Conservation (phyloP, 2,113 vertebrate species). For the Myotis brandtii region DNA sequence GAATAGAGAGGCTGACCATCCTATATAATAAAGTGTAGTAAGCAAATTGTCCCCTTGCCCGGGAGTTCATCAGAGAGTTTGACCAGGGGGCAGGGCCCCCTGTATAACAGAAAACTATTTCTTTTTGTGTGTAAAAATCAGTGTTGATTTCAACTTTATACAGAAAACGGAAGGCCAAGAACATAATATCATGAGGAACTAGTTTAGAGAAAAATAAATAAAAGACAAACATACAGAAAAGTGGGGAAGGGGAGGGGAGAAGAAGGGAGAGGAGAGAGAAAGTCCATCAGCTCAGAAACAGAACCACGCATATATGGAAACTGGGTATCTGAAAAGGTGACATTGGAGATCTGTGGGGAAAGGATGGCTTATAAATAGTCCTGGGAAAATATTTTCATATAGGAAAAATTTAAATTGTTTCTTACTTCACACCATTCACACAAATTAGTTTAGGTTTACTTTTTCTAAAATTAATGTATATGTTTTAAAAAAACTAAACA, state of each 20-base stretch:
- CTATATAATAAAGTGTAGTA: too few relatives aligned
- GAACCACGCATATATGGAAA: background rate
- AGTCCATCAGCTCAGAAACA: background rate
- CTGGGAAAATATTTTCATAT: background rate
- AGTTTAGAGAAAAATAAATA: background rate
- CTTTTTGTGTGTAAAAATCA: background rate
- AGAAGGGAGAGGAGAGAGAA: background rate
- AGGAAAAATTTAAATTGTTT: background rate
- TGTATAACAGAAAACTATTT: background rate
- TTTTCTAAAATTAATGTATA: background rate
- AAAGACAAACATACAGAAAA: background rate
- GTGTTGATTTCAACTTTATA: background rate
- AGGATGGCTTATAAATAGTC: background rate
- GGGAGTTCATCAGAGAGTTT: too few relatives aligned
- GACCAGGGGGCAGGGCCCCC: too few relatives aligned
- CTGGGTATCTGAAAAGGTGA: background rate
- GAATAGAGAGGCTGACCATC: too few relatives aligned
- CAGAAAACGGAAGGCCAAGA: background rate
- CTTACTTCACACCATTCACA: background rate
- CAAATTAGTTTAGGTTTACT: background rate
- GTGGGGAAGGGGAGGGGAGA: background rate
- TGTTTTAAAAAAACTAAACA: background rate
- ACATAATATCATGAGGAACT: background rate
- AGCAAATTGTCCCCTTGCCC: too few relatives aligned
- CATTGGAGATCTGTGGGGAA: background rate